Evolutionary conservation across 1,140 invertebrate genomes (phyloP).

Genomic region (Propsilocerus akamusi): DNA sequence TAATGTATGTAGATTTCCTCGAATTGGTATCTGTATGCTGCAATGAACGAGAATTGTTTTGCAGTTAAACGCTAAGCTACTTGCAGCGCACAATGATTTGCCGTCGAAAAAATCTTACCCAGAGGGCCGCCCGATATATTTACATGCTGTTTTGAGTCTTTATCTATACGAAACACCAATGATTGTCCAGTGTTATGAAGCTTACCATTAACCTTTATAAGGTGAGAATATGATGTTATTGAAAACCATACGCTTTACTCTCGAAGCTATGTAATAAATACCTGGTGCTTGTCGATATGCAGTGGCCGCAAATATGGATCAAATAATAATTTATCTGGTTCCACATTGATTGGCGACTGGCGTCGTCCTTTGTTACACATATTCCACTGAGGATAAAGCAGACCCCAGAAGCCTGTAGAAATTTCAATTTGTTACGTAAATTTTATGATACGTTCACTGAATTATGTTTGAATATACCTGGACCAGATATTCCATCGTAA

Average conservation of each 20-base stretch:
- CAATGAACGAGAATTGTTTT: too few relatives aligned
- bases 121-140: slow-evolving; percentile 91
- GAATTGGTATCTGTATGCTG: slow-evolving; percentile 81
- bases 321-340: slow-evolving; percentile 79
- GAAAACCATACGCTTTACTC: too few relatives aligned
- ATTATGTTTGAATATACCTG: slow-evolving; percentile 17
- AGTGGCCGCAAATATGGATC: slow-evolving; percentile 80
- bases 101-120: background rate
- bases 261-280: too few relatives aligned
- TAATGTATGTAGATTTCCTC: slow-evolving; percentile 92
- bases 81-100: background rate
- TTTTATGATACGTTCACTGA: too few relatives aligned
- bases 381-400: slow-evolving; percentile 91
- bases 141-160: slow-evolving; percentile 62
- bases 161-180: slow-evolving; percentile 74
- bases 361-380: slow-evolving; percentile 83
- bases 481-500: slow-evolving; percentile 80
- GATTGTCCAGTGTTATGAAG: slow-evolving; percentile 82
- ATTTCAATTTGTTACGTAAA: background rate
- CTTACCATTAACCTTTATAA: slow-evolving; percentile 58
- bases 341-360: slow-evolving; percentile 91
- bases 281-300: slow-evolving; percentile 79
- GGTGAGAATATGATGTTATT: slow-evolving; percentile 1
- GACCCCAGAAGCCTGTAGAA: slow-evolving; percentile 89
- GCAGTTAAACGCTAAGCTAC: too few relatives aligned